Evolutionary conservation across 1,140 invertebrate genomes (phyloP).

Genomic region (Lamellibrachia luymesi): DNA sequence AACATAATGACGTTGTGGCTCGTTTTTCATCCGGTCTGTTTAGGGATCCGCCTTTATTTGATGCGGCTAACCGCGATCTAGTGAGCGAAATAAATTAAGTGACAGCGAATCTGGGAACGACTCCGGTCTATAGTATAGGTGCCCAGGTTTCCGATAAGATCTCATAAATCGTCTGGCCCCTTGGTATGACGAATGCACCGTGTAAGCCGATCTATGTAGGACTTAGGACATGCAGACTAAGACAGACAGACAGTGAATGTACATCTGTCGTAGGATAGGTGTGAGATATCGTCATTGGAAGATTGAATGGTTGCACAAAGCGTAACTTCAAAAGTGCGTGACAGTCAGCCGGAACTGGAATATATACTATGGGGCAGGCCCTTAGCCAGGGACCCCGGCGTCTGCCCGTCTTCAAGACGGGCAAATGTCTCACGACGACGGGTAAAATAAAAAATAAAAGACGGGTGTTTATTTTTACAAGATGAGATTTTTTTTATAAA

Average conservation of each 20-base stretch:
- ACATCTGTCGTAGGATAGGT: background rate
- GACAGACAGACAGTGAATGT: background rate
- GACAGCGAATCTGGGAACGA: background rate
- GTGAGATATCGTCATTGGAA: too few relatives aligned
- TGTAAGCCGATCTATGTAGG: background rate
- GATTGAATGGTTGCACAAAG: background rate
- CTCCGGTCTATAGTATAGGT: background rate
- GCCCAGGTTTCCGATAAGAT: background rate
- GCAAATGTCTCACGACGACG: too few relatives aligned
- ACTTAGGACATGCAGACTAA: background rate
- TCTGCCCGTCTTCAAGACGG: too few relatives aligned
- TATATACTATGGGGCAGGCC: too few relatives aligned
- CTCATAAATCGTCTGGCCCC: background rate
- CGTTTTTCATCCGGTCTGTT: background rate
- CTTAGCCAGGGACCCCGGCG: too few relatives aligned
- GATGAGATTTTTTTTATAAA: too few relatives aligned
- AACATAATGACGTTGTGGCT: background rate
- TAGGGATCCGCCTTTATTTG: background rate
- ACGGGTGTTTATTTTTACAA: too few relatives aligned
- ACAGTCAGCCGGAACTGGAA: background rate
- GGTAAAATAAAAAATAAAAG: too few relatives aligned
- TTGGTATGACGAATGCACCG: background rate
- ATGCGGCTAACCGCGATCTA: background rate
- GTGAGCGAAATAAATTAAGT: background rate
- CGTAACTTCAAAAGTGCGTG: background rate